Conservation (phyloP, 1,140 invertebrate genomes). For the Trichonephila inaurata region DNA sequence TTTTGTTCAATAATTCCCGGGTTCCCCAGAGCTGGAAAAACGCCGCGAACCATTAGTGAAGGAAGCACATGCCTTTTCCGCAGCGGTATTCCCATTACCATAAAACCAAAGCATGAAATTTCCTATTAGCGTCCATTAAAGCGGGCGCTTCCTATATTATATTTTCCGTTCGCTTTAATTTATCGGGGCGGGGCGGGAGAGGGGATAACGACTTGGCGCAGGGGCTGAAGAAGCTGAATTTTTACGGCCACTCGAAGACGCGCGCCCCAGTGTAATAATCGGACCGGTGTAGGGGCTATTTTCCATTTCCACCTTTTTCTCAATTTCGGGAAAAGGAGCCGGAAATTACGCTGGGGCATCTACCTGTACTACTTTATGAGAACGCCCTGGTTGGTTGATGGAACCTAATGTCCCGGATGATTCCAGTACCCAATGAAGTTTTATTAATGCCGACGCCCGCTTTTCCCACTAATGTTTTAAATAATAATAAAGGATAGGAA, state of each 20-base stretch:
- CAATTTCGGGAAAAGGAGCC: conserved; percentile 50
- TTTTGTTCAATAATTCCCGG: conserved; percentile 20
- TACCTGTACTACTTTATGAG: conserved; percentile 48
- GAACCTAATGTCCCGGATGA: conserved; percentile 46
- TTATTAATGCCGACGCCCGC: conserved; percentile 45
- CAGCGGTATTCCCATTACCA: conserved; percentile 59
- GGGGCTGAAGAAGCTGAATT: conserved; percentile 24
- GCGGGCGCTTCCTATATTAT: conserved; percentile 47
- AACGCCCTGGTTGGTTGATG: neutral
- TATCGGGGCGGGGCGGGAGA: conserved; percentile 6
- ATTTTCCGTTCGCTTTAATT: conserved; percentile 73
- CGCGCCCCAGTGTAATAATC: conserved; percentile 50
- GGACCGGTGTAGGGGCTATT: conserved; percentile 28
- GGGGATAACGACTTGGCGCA: conserved; percentile 2
- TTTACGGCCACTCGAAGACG: conserved; percentile 54
- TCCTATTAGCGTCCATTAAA: conserved; percentile 70
- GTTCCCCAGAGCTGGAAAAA: neutral
- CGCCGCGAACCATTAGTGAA: neutral
- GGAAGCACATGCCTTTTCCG: neutral
- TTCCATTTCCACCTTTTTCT: conserved; percentile 68
- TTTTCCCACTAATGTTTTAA: conserved; percentile 45
- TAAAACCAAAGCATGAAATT: conserved; percentile 68
- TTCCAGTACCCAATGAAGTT: conserved; percentile 18
- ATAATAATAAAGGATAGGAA: neutral
- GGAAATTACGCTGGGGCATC: conserved; percentile 53